phyloP scores from a whole-genome alignment of 53 echinoderm and acorn worm species.

The Stichopus horrens region DNA sequence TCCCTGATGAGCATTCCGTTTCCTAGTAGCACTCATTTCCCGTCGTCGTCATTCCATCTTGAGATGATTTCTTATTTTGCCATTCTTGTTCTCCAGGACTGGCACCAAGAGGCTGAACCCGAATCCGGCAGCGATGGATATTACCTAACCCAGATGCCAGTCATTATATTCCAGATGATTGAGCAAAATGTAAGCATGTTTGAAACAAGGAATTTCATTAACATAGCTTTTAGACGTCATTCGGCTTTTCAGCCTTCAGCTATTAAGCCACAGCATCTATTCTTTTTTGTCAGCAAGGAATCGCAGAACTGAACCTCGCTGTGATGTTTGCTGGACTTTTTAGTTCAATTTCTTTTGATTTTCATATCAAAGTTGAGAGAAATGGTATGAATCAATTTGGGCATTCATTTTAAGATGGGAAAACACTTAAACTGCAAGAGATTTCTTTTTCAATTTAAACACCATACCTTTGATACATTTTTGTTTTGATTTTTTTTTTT shows the following conservation, averaged over 20 bases:
- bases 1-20: no score
- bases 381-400: no score
- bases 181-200: conserved; percentile 83
- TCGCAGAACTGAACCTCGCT: background rate
- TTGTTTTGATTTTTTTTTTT: no score
- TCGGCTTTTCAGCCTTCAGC: background rate
- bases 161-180: conserved; percentile 98
- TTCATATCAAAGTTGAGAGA: background rate
- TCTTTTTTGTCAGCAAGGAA: background rate
- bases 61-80: no score
- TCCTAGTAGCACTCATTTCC: no score
- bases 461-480: no score
- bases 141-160: conserved; percentile 82
- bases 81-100: conserved; percentile 62
- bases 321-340: background rate
- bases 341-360: background rate
- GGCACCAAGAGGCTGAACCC: conserved; percentile 78
- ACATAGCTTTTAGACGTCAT: background rate
- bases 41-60: no score
- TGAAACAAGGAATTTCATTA: background rate
- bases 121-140: conserved; percentile 85
- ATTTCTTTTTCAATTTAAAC: no score
- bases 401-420: no score
- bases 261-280: background rate
- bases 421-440: no score